A percentile compares a stretch with the other conserved stretches of the same genome.
Conservation (phyloP, 92 coral and sea anemone species). For the Plumapathes pennacea region DNA sequence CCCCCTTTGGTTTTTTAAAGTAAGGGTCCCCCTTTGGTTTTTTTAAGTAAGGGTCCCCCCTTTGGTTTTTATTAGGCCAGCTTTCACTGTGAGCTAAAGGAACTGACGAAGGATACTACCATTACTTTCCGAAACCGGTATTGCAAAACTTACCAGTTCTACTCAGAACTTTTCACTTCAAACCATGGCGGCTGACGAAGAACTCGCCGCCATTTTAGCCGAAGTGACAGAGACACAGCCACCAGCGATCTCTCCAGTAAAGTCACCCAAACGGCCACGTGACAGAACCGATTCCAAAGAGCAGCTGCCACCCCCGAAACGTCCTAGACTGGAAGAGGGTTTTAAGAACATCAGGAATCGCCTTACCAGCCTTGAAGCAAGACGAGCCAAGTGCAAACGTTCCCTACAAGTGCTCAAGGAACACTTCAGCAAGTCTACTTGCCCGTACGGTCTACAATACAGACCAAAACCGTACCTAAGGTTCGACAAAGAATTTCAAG, state of each 20-base stretch:
- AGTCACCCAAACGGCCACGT: slow-evolving; percentile 5
- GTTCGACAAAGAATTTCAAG: background rate
- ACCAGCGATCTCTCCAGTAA: background rate
- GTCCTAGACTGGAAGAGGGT: background rate
- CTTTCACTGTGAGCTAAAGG: slow-evolving; percentile 7
- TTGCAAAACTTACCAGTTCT: slow-evolving; percentile 6
- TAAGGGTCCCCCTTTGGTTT: too few relatives aligned
- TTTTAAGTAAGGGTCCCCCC: too few relatives aligned
- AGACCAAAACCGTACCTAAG: background rate
- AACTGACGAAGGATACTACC: slow-evolving; percentile 8
- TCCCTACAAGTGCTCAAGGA: slow-evolving; percentile 6
- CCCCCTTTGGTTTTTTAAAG: too few relatives aligned
- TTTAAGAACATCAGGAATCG: slow-evolving; percentile 1
- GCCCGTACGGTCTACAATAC: slow-evolving; percentile 15
- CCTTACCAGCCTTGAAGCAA: slow-evolving; percentile 2
- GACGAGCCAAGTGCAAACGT: slow-evolving; percentile 11
- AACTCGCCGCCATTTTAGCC: slow-evolving; percentile 5
- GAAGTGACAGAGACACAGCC: background rate
- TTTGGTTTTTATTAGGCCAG: too few relatives aligned
- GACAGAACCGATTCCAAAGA: too few relatives aligned
- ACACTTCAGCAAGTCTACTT: slow-evolving; percentile 3
- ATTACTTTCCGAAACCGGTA: slow-evolving; percentile 4
- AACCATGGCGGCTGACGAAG: slow-evolving; percentile 2
- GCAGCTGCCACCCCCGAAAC: slow-evolving; percentile 3
- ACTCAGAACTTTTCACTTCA: background rate